Base-by-base conservation (phyloP, 2,888 invertebrate genomes). In the Xanthorhoe spadicearia region DNA sequence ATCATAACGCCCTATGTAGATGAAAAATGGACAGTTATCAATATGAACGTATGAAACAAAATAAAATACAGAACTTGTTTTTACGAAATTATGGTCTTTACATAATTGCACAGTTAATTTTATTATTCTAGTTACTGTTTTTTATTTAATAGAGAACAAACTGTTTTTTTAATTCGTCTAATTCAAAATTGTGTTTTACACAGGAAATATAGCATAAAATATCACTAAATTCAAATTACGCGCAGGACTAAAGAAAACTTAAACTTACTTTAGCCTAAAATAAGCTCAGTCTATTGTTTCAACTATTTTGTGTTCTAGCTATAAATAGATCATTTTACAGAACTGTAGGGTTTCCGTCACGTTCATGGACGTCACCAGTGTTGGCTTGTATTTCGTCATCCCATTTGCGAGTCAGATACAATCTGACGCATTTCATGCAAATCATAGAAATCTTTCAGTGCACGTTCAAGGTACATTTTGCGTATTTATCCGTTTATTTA, bases 381-480 rank as follows among this genome's bases (percentile, higher is more conserved):
- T 23, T 28, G 48, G 10, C 7, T 32, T 53, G 54, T 63, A 43
- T 62, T 61, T 66, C 54, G 61, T 55, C 58, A 63, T 50, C 50
- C 49, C 55, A 69, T 67, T 71, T 71, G 69, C 48, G 59, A 69
- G 65, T 66, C 56, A 66, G 71, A 64, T 71, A 62, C 55, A 54
- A 67, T 71, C 61, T 64, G 32, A 48, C 54, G 60, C 63, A 64
- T 64, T 57, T 23, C 51, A 68, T 63, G 66, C 50, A 61, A 67
- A 71, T 67, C 61, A 50, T 15, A 17, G 53, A 46, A 62, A 60
- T 60, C 49, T 49, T 58, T 49, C 35, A 35, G 35, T 6, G 7
- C 35, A 49, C 49, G 57, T 58, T 35, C 48, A 35, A 50, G 49
- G 28, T 43, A 43, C 13, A 15, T 46, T 15, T 49, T 1, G 7